phyloP scores from a whole-genome alignment of 1,140 invertebrate species.

The Drosophila yakuba region DNA sequence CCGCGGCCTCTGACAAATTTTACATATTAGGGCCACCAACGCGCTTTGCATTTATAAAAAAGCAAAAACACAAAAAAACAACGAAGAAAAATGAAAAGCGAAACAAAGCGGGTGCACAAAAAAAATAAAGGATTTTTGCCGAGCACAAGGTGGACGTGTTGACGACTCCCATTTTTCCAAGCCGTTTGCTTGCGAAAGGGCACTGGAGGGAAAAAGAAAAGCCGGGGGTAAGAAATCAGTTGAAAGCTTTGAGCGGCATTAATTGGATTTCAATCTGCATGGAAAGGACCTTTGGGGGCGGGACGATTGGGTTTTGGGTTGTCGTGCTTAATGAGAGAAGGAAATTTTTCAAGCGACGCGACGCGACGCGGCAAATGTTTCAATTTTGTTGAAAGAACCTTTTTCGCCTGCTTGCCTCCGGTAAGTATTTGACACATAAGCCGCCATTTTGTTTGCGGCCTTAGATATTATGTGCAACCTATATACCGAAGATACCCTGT shows the following conservation, averaged over 20 bases:
- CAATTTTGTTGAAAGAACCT: constrained; percentile 56
- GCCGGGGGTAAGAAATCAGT: constrained; percentile 60
- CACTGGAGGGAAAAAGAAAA: constrained; percentile 1
- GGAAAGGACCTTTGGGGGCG: constrained; percentile 10
- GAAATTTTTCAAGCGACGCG: constrained; percentile 67
- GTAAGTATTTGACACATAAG: constrained; percentile 55
- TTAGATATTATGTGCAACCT: constrained; percentile 2
- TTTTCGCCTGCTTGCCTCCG: constrained; percentile 18
- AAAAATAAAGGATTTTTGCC: constrained; percentile 19
- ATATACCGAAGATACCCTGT: not conserved
- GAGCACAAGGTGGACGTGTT: constrained; percentile 43
- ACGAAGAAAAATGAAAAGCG: constrained; percentile 3
- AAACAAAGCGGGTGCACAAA: not conserved
- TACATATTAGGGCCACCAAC: constrained; percentile 71
- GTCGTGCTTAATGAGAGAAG: constrained; percentile 70
- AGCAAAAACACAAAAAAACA: constrained; percentile 3
- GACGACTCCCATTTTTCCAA: constrained; percentile 62
- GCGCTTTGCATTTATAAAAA: constrained; percentile 70
- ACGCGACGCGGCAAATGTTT: constrained; percentile 71
- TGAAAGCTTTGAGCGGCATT: constrained; percentile 76
- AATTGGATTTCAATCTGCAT: constrained; percentile 76
- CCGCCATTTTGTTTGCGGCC: constrained; percentile 52
- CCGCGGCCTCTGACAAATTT: constrained; percentile 48
- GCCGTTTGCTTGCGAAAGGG: constrained; percentile 63
- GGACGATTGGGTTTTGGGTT: constrained; percentile 45